Evolutionary conservation across 1,140 invertebrate genomes (phyloP).

Genomic region (Aphelinus certus): DNA sequence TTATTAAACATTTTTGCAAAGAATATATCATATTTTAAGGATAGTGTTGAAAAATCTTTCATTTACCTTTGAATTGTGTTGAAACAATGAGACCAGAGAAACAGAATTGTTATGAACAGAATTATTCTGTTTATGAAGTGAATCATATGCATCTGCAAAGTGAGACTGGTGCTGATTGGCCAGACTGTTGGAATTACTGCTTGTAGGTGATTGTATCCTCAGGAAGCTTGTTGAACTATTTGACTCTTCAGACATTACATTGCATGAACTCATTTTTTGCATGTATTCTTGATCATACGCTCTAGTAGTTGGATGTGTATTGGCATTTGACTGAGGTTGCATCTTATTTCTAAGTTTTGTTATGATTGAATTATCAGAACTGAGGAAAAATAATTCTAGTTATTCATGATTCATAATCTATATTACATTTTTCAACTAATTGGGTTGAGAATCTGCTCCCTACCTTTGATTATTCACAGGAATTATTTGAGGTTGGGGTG

Average conservation of each 20-base stretch:
- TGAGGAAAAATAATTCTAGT: constrained; percentile 4
- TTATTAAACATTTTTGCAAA: not conserved
- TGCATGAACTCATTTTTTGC: constrained; percentile 19
- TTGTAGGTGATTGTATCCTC: constrained; percentile 62
- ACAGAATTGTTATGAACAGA: constrained; percentile 23
- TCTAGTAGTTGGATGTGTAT: constrained; percentile 5
- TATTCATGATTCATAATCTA: not conserved
- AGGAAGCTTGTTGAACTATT: constrained; percentile 56
- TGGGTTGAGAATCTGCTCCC: no score
- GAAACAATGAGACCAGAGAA: constrained; percentile 27
- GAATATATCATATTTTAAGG: not conserved
- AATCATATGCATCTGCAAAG: constrained; percentile 35
- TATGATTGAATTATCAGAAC: constrained; percentile 38
- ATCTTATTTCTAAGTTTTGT: constrained; percentile 34
- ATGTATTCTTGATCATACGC: constrained; percentile 23
- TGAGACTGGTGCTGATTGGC: constrained; percentile 25
- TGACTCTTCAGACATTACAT: constrained; percentile 47
- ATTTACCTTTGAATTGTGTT: constrained; percentile 36
- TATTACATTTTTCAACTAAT: no score
- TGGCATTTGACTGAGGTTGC: constrained; percentile 33
- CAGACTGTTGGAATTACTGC: constrained; percentile 30
- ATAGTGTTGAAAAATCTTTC: not conserved
- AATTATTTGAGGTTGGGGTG: constrained; percentile 39
- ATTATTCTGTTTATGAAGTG: constrained; percentile 29
- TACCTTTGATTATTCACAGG: constrained; percentile 46